Base-by-base conservation (phyloP, 1,140 invertebrate genomes). In the Drepana arcuata region DNA sequence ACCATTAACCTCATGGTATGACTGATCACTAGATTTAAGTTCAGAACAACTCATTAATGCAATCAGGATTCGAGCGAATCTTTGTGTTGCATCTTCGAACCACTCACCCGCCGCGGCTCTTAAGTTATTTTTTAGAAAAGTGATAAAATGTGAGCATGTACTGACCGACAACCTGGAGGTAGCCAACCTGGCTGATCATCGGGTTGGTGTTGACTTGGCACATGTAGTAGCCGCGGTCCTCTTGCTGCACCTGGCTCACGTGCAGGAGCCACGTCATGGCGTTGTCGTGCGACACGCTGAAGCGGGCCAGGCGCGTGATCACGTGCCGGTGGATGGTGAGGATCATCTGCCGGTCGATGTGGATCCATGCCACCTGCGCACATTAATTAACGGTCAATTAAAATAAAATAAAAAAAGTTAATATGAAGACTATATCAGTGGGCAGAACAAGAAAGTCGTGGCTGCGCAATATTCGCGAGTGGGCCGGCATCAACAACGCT, bases 131-230 rank as follows among this genome's bases (percentile, higher is more conserved):
- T 14, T 4, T 14, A 2, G 7, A 34, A 13, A 2, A 10, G 18
- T 23, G 31, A 34, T 26, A 14, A 34, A 34, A 18, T 34, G 24
- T 14, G 14, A 13, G 16, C n/a, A 14, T 4, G 29, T 14, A 87
- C 92, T 91, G 77, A 97, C 96, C 95, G 30, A 96, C 93, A 42
- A 98, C 94, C 86, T 97, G 92, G 2, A 98, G 87, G 72, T 94
- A 96, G 36, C 95, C 96, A 6, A 95, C 92, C 88, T 95, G 94
- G 65, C 91, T 95, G 44, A 96, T 96, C 93, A 97, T 96, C 0
- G 95, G 95, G 67, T 95, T 94, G n/a, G 95, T 95, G 77, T 97
- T 97, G 35, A 97, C 91, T 86, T 95, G 93, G 73, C 93, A 95
- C 93, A 95, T 95, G 78, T 95, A 96, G 77, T 93, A 94, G 6